Conservation (phyloP, 2,888 invertebrate genomes). For the Schizaphis graminum region DNA sequence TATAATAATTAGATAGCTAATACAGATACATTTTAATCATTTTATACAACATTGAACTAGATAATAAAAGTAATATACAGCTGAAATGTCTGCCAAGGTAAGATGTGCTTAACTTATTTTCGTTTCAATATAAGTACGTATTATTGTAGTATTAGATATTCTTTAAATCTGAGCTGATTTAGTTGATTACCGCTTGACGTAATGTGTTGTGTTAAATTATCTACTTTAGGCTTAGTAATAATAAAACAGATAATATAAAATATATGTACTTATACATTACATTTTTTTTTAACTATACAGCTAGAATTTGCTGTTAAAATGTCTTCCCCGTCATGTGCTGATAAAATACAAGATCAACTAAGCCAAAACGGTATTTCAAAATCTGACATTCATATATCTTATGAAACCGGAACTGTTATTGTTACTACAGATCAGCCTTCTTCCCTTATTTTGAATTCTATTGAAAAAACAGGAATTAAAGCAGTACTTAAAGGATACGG, state of each 20-base stretch:
- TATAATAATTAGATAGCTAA: not conserved
- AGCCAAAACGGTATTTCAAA: slow-evolving; percentile 72
- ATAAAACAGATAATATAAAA: not conserved
- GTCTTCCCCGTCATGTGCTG: slow-evolving; percentile 75
- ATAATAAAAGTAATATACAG: not conserved
- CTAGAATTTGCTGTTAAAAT: slow-evolving; percentile 80
- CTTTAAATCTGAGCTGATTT: not conserved
- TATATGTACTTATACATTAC: not conserved
- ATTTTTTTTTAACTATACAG: slow-evolving; percentile 70
- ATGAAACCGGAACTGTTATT: slow-evolving; percentile 78
- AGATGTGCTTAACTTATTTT: not conserved
- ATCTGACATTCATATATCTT: slow-evolving; percentile 73
- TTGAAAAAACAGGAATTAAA: slow-evolving; percentile 78
- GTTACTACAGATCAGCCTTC: slow-evolving; percentile 79
- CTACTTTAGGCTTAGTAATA: not conserved
- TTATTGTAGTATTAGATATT: not conserved
- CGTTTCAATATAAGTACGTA: not conserved
- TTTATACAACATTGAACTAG: not conserved
- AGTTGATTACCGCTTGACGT: not conserved
- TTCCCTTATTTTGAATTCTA: slow-evolving; percentile 73
- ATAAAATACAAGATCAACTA: slow-evolving; percentile 72
- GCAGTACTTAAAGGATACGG: slow-evolving; percentile 87
- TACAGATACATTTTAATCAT: not conserved
- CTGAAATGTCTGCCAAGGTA: slow-evolving; percentile 41
- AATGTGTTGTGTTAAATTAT: not conserved